Conservation (phyloP, 92 coral and sea anemone species). For the Porites rus region DNA sequence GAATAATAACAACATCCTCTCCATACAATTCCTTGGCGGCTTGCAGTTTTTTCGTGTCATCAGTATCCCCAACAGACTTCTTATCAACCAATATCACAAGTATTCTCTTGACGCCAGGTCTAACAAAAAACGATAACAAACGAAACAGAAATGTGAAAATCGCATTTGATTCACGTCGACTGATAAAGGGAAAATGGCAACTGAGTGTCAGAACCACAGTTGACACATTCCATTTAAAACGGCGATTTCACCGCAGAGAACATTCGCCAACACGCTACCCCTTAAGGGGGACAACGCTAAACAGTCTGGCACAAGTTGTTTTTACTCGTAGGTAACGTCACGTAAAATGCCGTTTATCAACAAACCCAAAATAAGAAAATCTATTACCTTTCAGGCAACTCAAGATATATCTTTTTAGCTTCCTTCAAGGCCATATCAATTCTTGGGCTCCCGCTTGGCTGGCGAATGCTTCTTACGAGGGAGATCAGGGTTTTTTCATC, state of each 20-base stretch:
- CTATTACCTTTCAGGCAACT: conserved; percentile 28
- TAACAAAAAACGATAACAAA: background rate
- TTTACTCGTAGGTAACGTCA: background rate
- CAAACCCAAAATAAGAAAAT: background rate
- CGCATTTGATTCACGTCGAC: background rate
- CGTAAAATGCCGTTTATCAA: background rate
- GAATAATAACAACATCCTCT: conserved; percentile 68
- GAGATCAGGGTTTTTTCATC: conserved; percentile 62
- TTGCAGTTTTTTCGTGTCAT: conserved; percentile 65
- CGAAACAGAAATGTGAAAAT: no score
- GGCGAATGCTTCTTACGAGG: conserved; percentile 51
- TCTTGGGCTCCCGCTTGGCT: conserved; percentile 67
- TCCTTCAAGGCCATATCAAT: conserved; percentile 71
- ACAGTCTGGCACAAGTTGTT: no score
- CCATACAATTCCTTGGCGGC: conserved; percentile 78
- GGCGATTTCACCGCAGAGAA: background rate
- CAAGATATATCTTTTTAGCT: conserved; percentile 66
- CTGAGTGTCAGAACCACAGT: no score
- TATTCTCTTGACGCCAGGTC: conserved; percentile 75
- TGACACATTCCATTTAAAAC: background rate
- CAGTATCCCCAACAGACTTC: conserved; percentile 75
- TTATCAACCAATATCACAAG: conserved; percentile 86
- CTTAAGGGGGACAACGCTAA: no score
- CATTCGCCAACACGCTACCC: no score
- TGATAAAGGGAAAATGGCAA: no score